Conservation (phyloP, 2,113 vertebrate species). For the Steatornis caripensis region DNA sequence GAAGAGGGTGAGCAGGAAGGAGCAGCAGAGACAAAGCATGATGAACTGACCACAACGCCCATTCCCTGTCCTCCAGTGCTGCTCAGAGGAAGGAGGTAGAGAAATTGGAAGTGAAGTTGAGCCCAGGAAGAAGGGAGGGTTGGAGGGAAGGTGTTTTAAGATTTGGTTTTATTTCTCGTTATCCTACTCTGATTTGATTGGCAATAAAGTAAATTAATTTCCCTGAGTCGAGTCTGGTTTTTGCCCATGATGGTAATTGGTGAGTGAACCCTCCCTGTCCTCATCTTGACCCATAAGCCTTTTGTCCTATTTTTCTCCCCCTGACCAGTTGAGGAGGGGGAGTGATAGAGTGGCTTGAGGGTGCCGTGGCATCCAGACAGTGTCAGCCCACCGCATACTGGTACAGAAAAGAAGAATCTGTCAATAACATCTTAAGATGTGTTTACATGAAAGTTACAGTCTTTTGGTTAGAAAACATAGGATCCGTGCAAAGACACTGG, state of each 20-base stretch:
- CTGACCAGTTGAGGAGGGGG: neutral
- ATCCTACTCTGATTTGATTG: neutral
- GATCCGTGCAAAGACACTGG: neutral
- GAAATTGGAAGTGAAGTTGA: neutral
- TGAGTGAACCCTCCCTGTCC: neutral
- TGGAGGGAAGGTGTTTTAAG: neutral
- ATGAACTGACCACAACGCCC: neutral
- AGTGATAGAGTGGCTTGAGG: neutral
- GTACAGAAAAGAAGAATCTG: neutral
- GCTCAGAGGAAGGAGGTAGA: fast-evolving
- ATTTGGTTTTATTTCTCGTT: neutral
- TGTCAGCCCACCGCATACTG: neutral
- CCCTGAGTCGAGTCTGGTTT: neutral
- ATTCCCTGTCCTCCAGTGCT: fast-evolving
- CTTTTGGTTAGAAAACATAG: neutral
- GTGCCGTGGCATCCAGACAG: neutral
- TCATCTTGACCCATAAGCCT: neutral
- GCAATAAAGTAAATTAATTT: neutral
- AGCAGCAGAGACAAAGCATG: fast-evolving
- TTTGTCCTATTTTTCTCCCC: neutral
- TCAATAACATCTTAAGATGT: neutral
- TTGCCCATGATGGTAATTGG: neutral
- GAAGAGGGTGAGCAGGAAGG: neutral
- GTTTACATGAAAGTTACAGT: neutral
- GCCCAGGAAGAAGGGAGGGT: neutral